Evolutionary conservation across 1,140 invertebrate species (phyloP).

Genomic region (Drosophila cardini): DNA sequence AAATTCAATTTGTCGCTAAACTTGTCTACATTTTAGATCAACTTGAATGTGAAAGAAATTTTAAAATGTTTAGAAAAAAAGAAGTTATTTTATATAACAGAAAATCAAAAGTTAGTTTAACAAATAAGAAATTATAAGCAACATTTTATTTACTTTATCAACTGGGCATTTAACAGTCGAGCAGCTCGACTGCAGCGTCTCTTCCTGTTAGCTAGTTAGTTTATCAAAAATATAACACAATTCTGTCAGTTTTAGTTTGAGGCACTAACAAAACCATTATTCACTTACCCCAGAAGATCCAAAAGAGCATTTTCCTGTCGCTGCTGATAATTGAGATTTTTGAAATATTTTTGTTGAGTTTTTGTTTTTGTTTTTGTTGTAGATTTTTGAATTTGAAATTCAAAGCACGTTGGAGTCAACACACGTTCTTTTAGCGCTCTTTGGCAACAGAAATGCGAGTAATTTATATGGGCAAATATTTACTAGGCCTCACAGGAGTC

Average conservation of each 20-base stretch:
- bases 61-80: no score
- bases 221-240: no score
- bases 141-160: no score
- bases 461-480: slow-evolving; percentile 80
- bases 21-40: not conserved
- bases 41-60: not conserved
- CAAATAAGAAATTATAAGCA: no score
- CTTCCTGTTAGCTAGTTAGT: no score
- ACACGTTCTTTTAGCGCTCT: slow-evolving; percentile 38
- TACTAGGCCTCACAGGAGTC: slow-evolving; percentile 61
- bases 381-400: slow-evolving; percentile 61
- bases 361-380: not conserved
- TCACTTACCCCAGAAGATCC: not conserved
- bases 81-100: no score
- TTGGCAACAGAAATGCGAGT: slow-evolving; percentile 65
- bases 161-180: no score
- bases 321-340: slow-evolving; percentile 32
- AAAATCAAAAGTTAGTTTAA: no score
- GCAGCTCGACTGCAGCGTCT: no score
- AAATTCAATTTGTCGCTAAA: not conserved
- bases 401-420: slow-evolving; percentile 62
- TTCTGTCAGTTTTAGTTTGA: no score
- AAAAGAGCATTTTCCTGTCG: slow-evolving; percentile 3
- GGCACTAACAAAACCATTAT: not conserved
- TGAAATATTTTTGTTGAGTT: slow-evolving; percentile 7